phyloP scores from a whole-genome alignment of 2,888 invertebrate genomes.

The Escarpia spicata region DNA sequence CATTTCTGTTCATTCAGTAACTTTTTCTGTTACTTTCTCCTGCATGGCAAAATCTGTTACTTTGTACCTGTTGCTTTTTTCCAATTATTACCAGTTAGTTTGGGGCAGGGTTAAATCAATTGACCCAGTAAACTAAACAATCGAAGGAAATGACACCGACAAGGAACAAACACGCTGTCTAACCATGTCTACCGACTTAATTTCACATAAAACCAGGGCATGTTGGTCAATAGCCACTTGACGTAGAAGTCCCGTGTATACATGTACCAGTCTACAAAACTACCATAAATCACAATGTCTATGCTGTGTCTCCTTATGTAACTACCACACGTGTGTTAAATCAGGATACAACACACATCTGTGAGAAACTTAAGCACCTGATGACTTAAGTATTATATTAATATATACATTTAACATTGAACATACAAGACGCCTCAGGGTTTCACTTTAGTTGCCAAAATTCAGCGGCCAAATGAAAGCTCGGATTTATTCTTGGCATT shows the following conservation, averaged over 20 bases:
- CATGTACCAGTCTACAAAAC: neutral
- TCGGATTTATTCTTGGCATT: neutral
- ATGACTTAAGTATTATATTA: neutral
- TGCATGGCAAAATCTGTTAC: too few species aligned
- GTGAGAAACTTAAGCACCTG: neutral
- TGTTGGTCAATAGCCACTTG: neutral
- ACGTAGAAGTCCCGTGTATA: neutral
- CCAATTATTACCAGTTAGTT: too few species aligned
- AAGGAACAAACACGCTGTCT: neutral
- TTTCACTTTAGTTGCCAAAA: neutral
- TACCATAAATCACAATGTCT: neutral
- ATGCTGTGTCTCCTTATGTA: neutral
- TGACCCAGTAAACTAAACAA: too few species aligned
- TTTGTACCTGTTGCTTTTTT: too few species aligned
- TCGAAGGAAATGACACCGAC: neutral
- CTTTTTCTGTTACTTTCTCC: too few species aligned
- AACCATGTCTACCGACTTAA: neutral
- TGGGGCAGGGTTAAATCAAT: too few species aligned
- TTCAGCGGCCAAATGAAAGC: neutral
- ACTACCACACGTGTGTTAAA: neutral
- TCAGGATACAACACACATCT: neutral
- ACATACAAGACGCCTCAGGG: neutral
- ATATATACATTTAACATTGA: neutral
- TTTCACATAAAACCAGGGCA: neutral
- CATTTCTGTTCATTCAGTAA: too few species aligned